Evolutionary conservation across 2,113 vertebrate species (phyloP), one percentile per base, ranked within the genome.

Genomic region (Ploceus nigricollis): DNA sequence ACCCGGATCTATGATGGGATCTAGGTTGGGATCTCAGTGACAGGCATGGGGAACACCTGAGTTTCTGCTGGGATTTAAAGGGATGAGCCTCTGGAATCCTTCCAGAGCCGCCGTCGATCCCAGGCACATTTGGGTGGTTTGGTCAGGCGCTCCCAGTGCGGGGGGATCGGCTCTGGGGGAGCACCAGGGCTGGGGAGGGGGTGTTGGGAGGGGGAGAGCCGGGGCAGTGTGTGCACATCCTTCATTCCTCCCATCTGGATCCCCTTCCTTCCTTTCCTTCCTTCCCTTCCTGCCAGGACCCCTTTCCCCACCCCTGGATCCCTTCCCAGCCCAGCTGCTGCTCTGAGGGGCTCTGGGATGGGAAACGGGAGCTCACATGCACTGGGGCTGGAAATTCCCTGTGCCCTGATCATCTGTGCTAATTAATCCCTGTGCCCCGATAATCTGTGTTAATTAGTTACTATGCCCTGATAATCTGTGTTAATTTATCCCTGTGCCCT

Each of bases 131-230:
- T 33, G 42, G 22, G 42, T 27, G 22, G 31, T 48, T 80, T 31
- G 85, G 5, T 48, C 30, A 8, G 58, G 40, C 0, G 1, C 19
- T 28, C 10, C n/a, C 9, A 5, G n/a, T 1, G 13, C 0, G 3
- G 31, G 61, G 24, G 31, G 13, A 13, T 35, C 0, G 3, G 35
- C 31, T 6, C 54, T 56, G 28, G 64, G 24, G 69, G 30, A 7
- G 42, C 48, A 33, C 9, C 2, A 25, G 53, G 61, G 61, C 11
- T 22, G 53, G 72, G 45, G 33, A 50, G 71, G 70, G 69, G 21
- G 4, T 27, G 27, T 3, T 2, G 37, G 22, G 44, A 42, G 22
- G 19, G 18, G 48, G 56, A 47, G 84, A 47, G 64, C 56, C 13
- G 48, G 73, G 19, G 10, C n/a, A n/a, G 13, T 3, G 4, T 22